Evolutionary conservation across 2,797 vertebrate species (phyloP).

Genomic region (Spinus olivaceus): DNA sequence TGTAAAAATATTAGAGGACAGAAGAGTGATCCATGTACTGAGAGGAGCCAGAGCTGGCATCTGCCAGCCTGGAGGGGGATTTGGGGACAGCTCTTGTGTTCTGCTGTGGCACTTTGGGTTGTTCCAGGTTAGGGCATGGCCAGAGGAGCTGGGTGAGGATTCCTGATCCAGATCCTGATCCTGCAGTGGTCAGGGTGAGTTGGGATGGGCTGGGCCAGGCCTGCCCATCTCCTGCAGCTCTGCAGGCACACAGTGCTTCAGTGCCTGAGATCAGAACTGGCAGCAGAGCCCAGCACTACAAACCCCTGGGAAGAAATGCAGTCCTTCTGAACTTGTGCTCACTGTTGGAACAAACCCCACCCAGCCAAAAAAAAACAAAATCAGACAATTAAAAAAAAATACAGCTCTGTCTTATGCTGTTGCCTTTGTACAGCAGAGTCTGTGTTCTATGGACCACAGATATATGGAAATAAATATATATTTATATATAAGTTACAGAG

Average conservation of each 20-base stretch:
- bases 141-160: neutral
- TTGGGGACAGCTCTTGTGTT: neutral
- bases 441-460: neutral
- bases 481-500: neutral
- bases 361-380: neutral
- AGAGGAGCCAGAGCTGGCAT: neutral
- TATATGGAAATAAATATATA: neutral
- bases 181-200: neutral
- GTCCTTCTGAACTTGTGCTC: neutral
- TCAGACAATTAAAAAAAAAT: neutral
- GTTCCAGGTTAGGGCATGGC: neutral
- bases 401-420: rapidly evolving
- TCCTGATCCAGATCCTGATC: neutral
- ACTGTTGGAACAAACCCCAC: neutral
- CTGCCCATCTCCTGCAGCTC: neutral
- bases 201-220: neutral
- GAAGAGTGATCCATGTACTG: rapidly evolving
- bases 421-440: neutral
- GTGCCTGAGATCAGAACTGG: neutral
- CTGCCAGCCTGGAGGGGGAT: neutral
- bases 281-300: too few species aligned
- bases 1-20: neutral
- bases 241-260: neutral
- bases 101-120: neutral
- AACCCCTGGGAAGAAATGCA: neutral